Evolutionary conservation across 2,888 invertebrate genomes (phyloP).

Genomic region (Graphium colonna): DNA sequence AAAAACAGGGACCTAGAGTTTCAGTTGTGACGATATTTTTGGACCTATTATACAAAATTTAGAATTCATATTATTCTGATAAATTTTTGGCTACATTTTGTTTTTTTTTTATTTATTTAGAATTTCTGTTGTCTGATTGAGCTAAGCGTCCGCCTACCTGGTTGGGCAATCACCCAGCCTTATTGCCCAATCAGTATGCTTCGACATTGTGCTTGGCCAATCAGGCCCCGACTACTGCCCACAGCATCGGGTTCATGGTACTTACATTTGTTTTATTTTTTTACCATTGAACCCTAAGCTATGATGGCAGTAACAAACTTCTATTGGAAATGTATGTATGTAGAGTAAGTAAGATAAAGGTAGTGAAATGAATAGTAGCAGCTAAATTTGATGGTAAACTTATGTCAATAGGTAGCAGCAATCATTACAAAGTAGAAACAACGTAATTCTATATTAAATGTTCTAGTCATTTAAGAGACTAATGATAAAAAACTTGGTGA

Average conservation of each 20-base stretch:
- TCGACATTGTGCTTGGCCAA: constrained; percentile 60
- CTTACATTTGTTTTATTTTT: constrained; percentile 41
- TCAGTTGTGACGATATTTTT: constrained; percentile 70
- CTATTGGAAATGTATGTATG: constrained; percentile 75
- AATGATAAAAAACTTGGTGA: constrained; percentile 76
- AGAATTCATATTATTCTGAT: constrained; percentile 33
- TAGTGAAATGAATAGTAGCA: constrained; percentile 63
- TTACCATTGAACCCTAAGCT: constrained; percentile 48
- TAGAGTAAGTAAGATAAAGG: constrained; percentile 73
- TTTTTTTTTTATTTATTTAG: constrained; percentile 31
- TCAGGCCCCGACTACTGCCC: constrained; percentile 58
- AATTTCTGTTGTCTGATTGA: constrained; percentile 57
- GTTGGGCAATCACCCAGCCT: constrained; percentile 88
- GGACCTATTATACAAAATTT: constrained; percentile 67
- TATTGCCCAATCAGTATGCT: constrained; percentile 84
- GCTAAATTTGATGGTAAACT: constrained; percentile 77
- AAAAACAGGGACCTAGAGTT: constrained; percentile 74
- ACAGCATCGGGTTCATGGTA: constrained; percentile 51
- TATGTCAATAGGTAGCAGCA: constrained; percentile 75
- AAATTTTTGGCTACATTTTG: constrained; percentile 25
- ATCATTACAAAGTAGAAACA: constrained; percentile 61
- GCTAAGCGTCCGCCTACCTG: constrained; percentile 79
- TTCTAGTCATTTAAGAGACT: constrained; percentile 70
- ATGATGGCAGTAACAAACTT: constrained; percentile 48
- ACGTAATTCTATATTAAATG: constrained; percentile 61